phyloP scores from a whole-genome alignment of 2,797 vertebrate genomes.

The Rhinophrynus dorsalis region DNA sequence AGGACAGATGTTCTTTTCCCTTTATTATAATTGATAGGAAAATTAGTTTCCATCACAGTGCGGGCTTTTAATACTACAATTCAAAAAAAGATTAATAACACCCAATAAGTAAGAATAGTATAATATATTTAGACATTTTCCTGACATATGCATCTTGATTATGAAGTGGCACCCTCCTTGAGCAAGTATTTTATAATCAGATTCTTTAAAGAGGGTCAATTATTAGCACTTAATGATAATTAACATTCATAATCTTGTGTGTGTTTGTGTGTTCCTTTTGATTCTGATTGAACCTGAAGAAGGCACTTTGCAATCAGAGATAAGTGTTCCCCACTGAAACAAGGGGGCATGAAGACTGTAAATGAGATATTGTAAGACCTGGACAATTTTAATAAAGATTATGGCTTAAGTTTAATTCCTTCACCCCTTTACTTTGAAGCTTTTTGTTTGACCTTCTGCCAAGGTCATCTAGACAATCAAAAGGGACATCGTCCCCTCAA shows the following conservation, averaged over 20 bases:
- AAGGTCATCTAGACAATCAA: too few species aligned
- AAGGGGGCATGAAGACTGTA: conserved; percentile 6
- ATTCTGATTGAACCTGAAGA: conserved; percentile 47
- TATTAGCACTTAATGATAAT: conserved; percentile 50
- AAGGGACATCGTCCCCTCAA: too few species aligned
- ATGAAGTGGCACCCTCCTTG: conserved; percentile 46
- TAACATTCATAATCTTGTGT: conserved; percentile 46
- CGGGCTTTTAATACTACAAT: not conserved
- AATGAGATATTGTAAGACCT: conserved; percentile 7
- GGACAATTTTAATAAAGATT: conserved; percentile 3
- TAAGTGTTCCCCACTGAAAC: conserved; percentile 27
- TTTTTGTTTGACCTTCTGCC: too few species aligned
- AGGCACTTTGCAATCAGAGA: conserved; percentile 47
- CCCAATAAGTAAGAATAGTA: conserved; percentile 1
- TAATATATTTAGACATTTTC: conserved; percentile 20
- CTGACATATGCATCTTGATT: conserved; percentile 37
- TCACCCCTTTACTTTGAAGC: too few species aligned
- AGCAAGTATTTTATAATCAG: conserved; percentile 45
- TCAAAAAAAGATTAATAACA: not conserved
- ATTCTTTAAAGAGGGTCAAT: conserved; percentile 42
- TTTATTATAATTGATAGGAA: too few species aligned
- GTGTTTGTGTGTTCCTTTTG: conserved; percentile 42
- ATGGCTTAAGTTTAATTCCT: too few species aligned
- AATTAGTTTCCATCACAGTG: too few species aligned
- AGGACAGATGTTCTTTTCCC: too few species aligned